Base-by-base conservation (phyloP, 64 coral and sea anemone species). In the Exaiptasia diaphana region DNA sequence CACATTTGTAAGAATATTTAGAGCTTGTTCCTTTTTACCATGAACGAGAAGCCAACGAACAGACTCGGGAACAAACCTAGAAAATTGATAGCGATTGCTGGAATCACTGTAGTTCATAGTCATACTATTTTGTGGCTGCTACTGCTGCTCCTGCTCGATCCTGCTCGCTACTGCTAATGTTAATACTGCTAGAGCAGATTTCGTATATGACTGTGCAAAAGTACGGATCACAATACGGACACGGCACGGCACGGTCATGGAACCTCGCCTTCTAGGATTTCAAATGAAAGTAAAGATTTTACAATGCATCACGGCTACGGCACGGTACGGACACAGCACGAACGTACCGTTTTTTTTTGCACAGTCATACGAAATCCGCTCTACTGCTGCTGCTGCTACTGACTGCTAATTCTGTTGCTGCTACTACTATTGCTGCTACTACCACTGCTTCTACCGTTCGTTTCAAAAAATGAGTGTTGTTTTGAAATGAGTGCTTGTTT, bases 61-160 rank as follows among this genome's bases (percentile, higher is more conserved):
- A 18, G 93, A 97, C 54, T 97, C 93, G 17, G 93, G 93, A 6
- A 91, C 65, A 67, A 84, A 91, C 40, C 93, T 90, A 22, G 45
- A 20, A 18, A 34, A 10, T 15, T 46, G 5, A 46, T 8, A 46
- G 43, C 43, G 43, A 7, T 6, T 8, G 5, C 15, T 46, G 6
- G 15, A 46, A 46, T 46, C 6, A 46, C 43, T 46, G 43, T 46
- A 15, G 43, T 6, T 46, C 6, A 15, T 6, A 15, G 43, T 6
- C 6, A 46, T 46, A 46, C 6, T 46, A 46, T n/a, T n/a, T n/a
- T n/a, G 15, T 46, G 15, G 15, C 43, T 8, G 15, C 43, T 8
- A 46, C 43, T 8, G 15, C 43, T 8, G 15, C 43, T 8, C 6
- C 43, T 8, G 15, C 43, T 8, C 6, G 6, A 46, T 8, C 43